These are phyloP conservation scores for Eucidaris tribuloides DNA, from an alignment of 35 echinoderm and acorn worm genomes.

Conservation along the genomic window DNA sequence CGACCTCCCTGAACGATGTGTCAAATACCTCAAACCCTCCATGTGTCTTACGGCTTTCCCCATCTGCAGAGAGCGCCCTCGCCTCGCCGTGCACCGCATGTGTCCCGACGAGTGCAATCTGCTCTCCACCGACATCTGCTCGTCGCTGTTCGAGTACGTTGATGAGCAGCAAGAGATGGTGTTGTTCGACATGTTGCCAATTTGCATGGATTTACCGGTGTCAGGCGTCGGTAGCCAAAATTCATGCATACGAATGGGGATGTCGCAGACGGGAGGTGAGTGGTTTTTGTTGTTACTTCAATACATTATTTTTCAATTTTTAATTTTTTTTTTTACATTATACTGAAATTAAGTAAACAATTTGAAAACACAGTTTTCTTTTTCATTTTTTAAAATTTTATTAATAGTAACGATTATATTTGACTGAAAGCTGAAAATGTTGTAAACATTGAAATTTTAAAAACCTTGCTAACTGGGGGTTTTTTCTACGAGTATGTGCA, in stretches of 20 bases:
- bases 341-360: too few relatives aligned
- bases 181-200: constrained; percentile 50
- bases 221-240: constrained; percentile 37
- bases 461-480: too few relatives aligned
- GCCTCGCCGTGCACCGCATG: constrained; percentile 42
- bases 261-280: constrained; percentile 52
- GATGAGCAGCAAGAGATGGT: constrained; percentile 40
- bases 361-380: too few relatives aligned
- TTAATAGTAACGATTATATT: too few relatives aligned
- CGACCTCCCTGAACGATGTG: constrained; percentile 18
- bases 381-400: too few relatives aligned
- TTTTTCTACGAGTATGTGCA: too few relatives aligned
- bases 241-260: constrained; percentile 42
- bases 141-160: constrained; percentile 45
- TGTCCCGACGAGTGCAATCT: constrained; percentile 72
- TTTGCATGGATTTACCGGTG: constrained; percentile 70
- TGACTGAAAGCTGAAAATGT: too few relatives aligned
- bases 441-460: too few relatives aligned
- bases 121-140: constrained; percentile 72
- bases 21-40: constrained; percentile 59
- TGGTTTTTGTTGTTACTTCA: neutral
- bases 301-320: too few relatives aligned
- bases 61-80: constrained; percentile 55
- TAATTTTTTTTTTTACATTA: neutral
- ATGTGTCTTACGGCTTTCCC: constrained; percentile 88